These are phyloP conservation scores for Drusus annulatus DNA, from an alignment of 1,140 invertebrate species.

Conservation along the genomic window DNA sequence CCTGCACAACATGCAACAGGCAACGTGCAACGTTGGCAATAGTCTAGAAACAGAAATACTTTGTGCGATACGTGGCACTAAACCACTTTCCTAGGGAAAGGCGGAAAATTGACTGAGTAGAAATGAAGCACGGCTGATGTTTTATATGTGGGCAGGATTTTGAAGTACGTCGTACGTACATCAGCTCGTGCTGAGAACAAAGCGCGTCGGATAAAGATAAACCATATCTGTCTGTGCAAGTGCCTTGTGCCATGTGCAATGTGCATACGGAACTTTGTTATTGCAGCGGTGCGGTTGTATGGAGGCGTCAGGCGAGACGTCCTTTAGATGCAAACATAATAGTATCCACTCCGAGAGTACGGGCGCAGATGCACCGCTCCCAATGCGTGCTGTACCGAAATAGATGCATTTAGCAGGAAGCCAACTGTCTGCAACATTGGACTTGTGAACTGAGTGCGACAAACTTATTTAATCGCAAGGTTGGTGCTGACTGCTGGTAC, in stretches of 20 bases:
- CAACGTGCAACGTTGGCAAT: neutral
- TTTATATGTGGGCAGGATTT: slow-evolving; percentile 32
- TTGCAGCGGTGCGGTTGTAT: neutral
- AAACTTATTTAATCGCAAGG: too few relatives aligned
- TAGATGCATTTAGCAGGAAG: neutral
- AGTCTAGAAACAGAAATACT: neutral
- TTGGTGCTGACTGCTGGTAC: too few relatives aligned
- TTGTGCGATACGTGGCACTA: neutral
- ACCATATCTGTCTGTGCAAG: slow-evolving; percentile 47
- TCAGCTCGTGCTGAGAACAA: slow-evolving; percentile 34
- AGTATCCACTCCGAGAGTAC: too few relatives aligned
- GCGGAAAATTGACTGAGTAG: slow-evolving; percentile 39
- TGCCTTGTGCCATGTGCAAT: neutral
- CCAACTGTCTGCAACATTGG: neutral
- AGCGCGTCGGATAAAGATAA: slow-evolving; percentile 36
- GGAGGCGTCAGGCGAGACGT: too few relatives aligned
- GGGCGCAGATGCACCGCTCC: neutral
- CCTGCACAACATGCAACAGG: neutral
- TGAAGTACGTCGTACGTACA: neutral
- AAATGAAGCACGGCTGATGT: neutral
- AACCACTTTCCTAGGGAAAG: slow-evolving; percentile 15
- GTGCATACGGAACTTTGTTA: slow-evolving; percentile 17
- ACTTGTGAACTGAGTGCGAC: too few relatives aligned
- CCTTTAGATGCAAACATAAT: neutral
- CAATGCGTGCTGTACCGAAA: neutral